Percentiles rank a stretch among this genome's conserved stretches.
Conservation (phyloP, 53 echinoderm and acorn worm genomes). For the Henricia sp. region DNA sequence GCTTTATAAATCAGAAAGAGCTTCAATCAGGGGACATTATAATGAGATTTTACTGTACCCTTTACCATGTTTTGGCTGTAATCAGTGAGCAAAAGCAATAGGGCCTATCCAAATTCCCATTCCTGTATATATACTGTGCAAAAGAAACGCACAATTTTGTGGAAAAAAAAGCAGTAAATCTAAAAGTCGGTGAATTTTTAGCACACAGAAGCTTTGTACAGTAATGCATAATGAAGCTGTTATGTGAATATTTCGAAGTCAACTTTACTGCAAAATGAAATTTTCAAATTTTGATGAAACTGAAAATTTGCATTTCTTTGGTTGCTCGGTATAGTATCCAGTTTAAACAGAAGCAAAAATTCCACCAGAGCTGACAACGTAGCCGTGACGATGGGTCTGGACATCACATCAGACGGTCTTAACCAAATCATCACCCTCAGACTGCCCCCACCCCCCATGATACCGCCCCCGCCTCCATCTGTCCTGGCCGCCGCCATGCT, state of each 20-base stretch:
- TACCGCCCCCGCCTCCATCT: slow-evolving; percentile 92
- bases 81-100: no score
- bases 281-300: no score
- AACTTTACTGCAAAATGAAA: background rate
- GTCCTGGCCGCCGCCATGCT: slow-evolving; percentile 39
- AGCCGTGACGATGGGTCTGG: slow-evolving; percentile 38
- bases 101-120: no score
- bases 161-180: background rate
- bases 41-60: no score
- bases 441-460: slow-evolving; percentile 92
- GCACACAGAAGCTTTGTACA: no score
- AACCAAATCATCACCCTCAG: slow-evolving; percentile 69
- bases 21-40: no score
- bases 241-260: no score
- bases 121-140: no score
- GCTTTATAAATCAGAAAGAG: no score
- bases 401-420: slow-evolving; percentile 20
- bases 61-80: no score
- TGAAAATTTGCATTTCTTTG: no score
- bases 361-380: background rate
- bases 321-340: background rate
- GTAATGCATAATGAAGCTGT: no score
- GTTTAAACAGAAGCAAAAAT: slow-evolving; percentile 3
- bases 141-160: background rate
- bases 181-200: background rate